Evolutionary conservation across 2,797 vertebrate genomes (phyloP), one percentile per base, ranked within the genome.

Genomic region (Poliocrania exsul): DNA sequence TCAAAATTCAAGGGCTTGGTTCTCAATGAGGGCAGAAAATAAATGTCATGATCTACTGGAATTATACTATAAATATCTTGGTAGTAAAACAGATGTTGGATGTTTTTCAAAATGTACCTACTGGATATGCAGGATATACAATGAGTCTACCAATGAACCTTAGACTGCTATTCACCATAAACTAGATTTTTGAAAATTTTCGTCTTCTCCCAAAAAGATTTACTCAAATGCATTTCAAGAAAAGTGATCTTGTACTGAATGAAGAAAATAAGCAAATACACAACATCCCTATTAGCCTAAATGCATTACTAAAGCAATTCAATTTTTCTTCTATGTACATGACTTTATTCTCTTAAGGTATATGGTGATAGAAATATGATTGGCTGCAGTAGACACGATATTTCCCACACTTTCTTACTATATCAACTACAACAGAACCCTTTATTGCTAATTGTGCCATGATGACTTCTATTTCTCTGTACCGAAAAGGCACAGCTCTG

Each of bases 181-280:
- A 70, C 73, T 75, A 80, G 53, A 92, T 94, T 78, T 81, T 96
- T 91, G 83, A 96, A 93, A 37, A 20, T 14, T 74, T 82, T 92
- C 93, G 53, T 78, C 94, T 87, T 96, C 78, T 95, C 96, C 90
- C 94, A 5, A 95, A 51, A 97, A 93, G 92, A 90, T 87, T 82
- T 88, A n/a, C 53, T 93, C 90, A 95, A 96, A 96, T 88, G 72
- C 46, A 96, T 88, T 96, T 95, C 78, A 97, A 95, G 80, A n/a
- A 96, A 94, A 96, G 91, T 87, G 82, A 92, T 90, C 61, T 91
- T 96, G 82, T 80, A 96, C 51, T 72, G 73, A 84, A 92, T 64
- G 60, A 93, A 91, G 73, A 29, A 56, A 53, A 89, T 67, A 89
- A 72, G 16, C 13, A 46, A 81, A 49, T 88, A 69, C 73, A 92